Evolutionary conservation across 2,888 invertebrate genomes (phyloP), one percentile per base, ranked within the genome.

Genomic region (Cataglyphis cursor): DNA sequence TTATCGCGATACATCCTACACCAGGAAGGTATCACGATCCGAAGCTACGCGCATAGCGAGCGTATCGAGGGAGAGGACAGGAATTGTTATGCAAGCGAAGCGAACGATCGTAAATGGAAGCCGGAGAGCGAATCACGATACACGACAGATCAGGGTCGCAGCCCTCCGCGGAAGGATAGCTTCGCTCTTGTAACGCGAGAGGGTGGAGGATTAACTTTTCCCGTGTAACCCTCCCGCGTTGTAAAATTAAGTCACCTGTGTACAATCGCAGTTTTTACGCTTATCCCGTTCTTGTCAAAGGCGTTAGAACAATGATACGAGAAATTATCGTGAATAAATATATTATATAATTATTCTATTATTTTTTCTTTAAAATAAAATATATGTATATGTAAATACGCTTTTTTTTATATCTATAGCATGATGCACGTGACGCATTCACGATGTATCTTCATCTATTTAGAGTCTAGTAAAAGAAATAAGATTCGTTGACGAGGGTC

Each of bases 121-220:
- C 81, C 88, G 90, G 88, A 90, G 90, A 91, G 89, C 91, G 91
- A 93, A 91, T 92, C 88, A 86, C 91, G 92, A 92, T 92, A 94
- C 92, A 92, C 87, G 88, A 35, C 41, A 76, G 72, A 93, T 72
- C 92, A 93, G 93, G 93, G 70, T 74, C 85, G 48, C 92, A 94
- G 92, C 61, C 73, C 35, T 51, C 9, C 35, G 41, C 12, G 68
- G 57, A 83, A 74, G 59, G 41, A 4, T 70, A 21, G 38, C 21
- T 75, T 35, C 57, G 48, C n/a, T 18, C 44, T 18, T 5, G 48
- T 51, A 51, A 6, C 18, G 6, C 35, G 35, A 31, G 44, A 41
- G 38, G 54, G 18, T 35, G 8, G 15, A 41, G 8, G 15, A 41
- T 66, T 41, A 21, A 28, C n/a, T 41, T 59, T 12, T 18, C 31